A percentile compares a stretch with the other conserved stretches of the same genome.
These are phyloP conservation scores for Trinectes maculatus DNA, from an alignment of 2,113 vertebrate species.

Conservation along the genomic window DNA sequence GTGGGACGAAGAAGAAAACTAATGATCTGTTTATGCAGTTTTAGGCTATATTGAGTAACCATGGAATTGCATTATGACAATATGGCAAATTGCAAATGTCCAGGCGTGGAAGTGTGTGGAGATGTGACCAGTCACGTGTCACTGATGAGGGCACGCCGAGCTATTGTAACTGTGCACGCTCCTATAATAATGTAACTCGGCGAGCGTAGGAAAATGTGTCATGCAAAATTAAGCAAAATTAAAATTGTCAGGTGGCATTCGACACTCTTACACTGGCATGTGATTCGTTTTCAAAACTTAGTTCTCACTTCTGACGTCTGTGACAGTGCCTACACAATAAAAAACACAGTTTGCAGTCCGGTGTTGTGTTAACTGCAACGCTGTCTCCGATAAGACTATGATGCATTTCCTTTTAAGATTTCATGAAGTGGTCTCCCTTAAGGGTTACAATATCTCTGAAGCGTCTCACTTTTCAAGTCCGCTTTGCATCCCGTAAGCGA, in stretches of 20 bases:
- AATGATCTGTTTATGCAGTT: slow-evolving; percentile 58
- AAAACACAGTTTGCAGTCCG: slow-evolving; percentile 46
- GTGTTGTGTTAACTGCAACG: slow-evolving; percentile 45
- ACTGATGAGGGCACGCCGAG: background rate
- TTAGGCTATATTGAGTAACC: slow-evolving; percentile 21
- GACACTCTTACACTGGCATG: too few relatives aligned
- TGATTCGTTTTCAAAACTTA: too few relatives aligned
- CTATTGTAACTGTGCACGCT: background rate
- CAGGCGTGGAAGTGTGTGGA: slow-evolving; percentile 9
- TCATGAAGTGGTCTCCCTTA: slow-evolving; percentile 67
- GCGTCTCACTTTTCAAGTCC: slow-evolving; percentile 66
- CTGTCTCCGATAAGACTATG: slow-evolving; percentile 41
- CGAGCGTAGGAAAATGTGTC: background rate
- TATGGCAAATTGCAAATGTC: too few relatives aligned
- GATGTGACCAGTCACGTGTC: slow-evolving; percentile 20
- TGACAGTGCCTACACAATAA: slow-evolving; percentile 29
- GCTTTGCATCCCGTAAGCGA: slow-evolving; percentile 49
- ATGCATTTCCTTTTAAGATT: slow-evolving; percentile 70
- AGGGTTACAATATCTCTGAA: slow-evolving; percentile 62
- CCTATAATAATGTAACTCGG: background rate
- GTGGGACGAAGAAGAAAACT: slow-evolving; percentile 34
- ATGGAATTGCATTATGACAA: slow-evolving; percentile 18
- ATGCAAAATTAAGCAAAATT: too few relatives aligned
- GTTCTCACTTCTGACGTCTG: too few relatives aligned
- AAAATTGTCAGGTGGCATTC: too few relatives aligned